Conservation (phyloP, 2,113 vertebrate species). For the Guaruba guarouba region DNA sequence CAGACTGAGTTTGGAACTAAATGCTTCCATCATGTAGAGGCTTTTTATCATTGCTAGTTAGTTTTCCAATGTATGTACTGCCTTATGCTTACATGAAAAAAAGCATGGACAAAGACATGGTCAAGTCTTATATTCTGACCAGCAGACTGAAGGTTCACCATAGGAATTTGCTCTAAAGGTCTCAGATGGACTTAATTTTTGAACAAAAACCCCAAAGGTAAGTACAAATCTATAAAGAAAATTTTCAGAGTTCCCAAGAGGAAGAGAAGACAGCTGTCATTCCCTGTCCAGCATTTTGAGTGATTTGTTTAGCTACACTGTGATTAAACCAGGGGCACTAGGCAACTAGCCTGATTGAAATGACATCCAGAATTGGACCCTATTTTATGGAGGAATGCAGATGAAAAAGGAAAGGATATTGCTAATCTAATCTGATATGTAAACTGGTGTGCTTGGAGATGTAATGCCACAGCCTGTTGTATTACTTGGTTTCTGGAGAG, state of each 20-base stretch:
- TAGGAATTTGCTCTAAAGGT: neutral
- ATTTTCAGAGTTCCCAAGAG: neutral
- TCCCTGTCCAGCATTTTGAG: neutral
- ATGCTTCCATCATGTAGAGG: neutral
- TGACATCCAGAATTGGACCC: neutral
- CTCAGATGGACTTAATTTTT: neutral
- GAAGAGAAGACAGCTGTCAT: constrained; percentile 10
- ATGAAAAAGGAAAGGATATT: neutral
- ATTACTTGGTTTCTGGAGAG: neutral
- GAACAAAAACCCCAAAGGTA: neutral
- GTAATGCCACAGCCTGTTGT: neutral
- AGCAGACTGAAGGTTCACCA: neutral
- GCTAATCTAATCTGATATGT: neutral
- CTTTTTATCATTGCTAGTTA: neutral
- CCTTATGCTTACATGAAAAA: neutral
- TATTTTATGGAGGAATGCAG: neutral
- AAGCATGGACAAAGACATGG: neutral
- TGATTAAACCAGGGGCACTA: neutral
- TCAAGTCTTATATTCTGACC: neutral
- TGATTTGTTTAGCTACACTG: neutral
- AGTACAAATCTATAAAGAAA: neutral
- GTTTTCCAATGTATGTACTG: neutral
- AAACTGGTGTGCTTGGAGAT: constrained; percentile 14
- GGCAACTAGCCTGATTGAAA: neutral
- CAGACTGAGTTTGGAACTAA: neutral